Percentiles rank a stretch among this genome's conserved stretches.
These are phyloP conservation scores for Phortica magna DNA, from an alignment of 2,888 invertebrate genomes.

Conservation along the genomic window DNA sequence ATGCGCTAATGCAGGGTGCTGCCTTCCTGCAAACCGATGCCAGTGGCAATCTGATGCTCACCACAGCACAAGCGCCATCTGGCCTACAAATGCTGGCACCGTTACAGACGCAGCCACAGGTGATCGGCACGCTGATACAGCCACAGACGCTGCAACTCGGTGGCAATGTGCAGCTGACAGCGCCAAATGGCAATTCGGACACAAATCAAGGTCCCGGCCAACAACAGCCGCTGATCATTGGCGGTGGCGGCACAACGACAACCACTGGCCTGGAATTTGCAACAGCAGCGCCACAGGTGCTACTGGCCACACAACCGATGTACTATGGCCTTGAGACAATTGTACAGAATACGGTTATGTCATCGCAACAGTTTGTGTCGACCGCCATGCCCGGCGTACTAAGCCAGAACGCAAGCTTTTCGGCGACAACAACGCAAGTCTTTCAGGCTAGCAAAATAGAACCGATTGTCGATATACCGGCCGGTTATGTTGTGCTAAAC, in stretches of 20 bases:
- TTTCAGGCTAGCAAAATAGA: conserved; percentile 90
- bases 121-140: conserved; percentile 82
- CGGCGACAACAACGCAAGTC: conserved; percentile 86
- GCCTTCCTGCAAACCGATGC: conserved; percentile 81
- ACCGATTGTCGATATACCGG: conserved; percentile 87
- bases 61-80: conserved; percentile 76
- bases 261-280: conserved; percentile 67
- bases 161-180: conserved; percentile 79
- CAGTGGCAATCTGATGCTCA: conserved; percentile 81
- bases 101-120: conserved; percentile 80
- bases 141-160: conserved; percentile 81
- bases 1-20: conserved; percentile 81
- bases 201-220: conserved; percentile 44
- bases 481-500: conserved; percentile 85
- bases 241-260: conserved; percentile 49
- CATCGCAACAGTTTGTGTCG: conserved; percentile 91
- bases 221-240: conserved; percentile 69
- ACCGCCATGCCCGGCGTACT: conserved; percentile 89
- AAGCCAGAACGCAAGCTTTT: conserved; percentile 89
- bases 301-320: conserved; percentile 84
- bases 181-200: conserved; percentile 79
- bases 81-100: conserved; percentile 81
- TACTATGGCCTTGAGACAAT: conserved; percentile 92
- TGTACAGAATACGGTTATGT: conserved; percentile 93
- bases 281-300: conserved; percentile 78